Evolutionary conservation across 2,113 vertebrate genomes (phyloP), one percentile per base, ranked within the genome.

Genomic region (Oryzias curvinotus): DNA sequence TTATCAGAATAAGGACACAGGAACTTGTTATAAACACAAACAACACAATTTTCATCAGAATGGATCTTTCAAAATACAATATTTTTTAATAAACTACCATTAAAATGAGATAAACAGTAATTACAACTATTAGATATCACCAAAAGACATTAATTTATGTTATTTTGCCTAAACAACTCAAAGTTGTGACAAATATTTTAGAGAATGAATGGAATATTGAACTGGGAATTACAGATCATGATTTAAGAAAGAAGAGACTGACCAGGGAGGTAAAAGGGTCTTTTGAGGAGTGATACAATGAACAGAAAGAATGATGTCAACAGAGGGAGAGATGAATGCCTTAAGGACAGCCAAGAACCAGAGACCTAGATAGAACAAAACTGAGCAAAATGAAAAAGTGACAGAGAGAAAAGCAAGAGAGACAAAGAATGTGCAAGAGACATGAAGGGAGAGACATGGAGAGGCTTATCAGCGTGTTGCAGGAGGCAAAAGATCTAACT

Each of bases 401-500:
- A 68, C 0, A 5, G 53, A 58, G 60, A 85, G 36, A 78, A 84
- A 78, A 51, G 65, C 56, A 73, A 84, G 65, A 75, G 75, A 85
- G 51, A 84, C 77, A 84, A 81, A 78, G 73, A 74, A 77, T 78
- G 64, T 44, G 65, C 61, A 64, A 78, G 73, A 84, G 73, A 80
- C 75, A 52, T 66, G 41, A 62, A 62, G 75, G 62, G 75, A 63
- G 77, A 81, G 75, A 76, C 54, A 78, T 65, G 72, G 65, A 66
- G 70, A 13, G 65, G 68, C 87, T 89, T 89, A 89, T 89, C 87
- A 85, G 84, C 78, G 65, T 78, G 75, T 66, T 88, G 85, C 87
- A 89, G 87, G 81, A 86, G 85, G 87, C 82, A 78, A 71, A 75
- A 82, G 76, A 82, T 83, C 84, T 77, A 87, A 85, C 87, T 79